Evolutionary conservation across 2,113 vertebrate species (phyloP).

Genomic region (Progne subis): DNA sequence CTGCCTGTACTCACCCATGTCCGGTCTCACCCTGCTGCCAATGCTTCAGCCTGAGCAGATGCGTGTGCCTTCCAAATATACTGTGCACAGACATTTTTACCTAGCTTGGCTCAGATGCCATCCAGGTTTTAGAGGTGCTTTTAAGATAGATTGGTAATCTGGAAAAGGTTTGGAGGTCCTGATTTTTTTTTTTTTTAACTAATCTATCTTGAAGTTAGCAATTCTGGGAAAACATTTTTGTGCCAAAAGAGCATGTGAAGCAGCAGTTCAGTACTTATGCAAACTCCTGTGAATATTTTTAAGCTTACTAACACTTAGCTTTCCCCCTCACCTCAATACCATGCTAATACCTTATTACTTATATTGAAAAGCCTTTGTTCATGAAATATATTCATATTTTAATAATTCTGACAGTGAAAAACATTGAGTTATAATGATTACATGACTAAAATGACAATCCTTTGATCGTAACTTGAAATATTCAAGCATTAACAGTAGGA

Average conservation of each 20-base stretch:
- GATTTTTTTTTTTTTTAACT: background rate
- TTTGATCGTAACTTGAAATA: background rate
- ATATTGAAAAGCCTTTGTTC: background rate
- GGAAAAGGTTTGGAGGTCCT: background rate
- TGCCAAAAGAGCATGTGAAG: background rate
- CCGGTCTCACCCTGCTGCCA: background rate
- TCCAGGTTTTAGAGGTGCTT: background rate
- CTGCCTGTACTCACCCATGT: background rate
- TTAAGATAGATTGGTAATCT: background rate
- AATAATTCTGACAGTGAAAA: constrained; percentile 15
- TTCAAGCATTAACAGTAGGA: background rate
- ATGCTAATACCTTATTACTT: background rate
- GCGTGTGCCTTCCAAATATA: accelerated
- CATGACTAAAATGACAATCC: background rate
- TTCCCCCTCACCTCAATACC: background rate
- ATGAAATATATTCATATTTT: background rate
- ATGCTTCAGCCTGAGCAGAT: background rate
- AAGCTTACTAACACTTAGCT: constrained; percentile 32
- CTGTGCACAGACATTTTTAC: background rate
- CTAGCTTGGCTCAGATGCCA: background rate
- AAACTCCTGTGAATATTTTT: constrained; percentile 56
- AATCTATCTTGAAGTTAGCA: background rate
- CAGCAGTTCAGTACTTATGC: constrained; percentile 22
- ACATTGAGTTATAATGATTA: background rate
- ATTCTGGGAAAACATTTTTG: background rate